Evolutionary conservation across 2,888 invertebrate genomes (phyloP).

Genomic region (Urechis unicinctus): DNA sequence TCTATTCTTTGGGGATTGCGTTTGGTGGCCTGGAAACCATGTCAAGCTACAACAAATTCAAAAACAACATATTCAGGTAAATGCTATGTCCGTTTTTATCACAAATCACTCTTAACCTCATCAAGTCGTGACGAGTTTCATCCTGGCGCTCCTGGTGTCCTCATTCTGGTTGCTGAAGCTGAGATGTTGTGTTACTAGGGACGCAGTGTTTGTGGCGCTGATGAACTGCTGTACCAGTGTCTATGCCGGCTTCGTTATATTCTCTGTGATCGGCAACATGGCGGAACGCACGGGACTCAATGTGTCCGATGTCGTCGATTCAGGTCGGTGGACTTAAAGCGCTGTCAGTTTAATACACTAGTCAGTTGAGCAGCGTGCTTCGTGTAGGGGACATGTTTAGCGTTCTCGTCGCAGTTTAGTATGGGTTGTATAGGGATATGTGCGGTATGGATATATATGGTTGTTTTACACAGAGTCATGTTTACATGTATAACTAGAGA

Average conservation of each 20-base stretch:
- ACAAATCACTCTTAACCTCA: not conserved
- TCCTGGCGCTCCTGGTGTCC: not conserved
- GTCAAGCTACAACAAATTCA: constrained; percentile 42
- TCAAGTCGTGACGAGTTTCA: too few relatives aligned
- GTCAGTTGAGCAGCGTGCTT: too few relatives aligned
- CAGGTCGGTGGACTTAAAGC: constrained; percentile 2
- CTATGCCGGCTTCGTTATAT: constrained; percentile 47
- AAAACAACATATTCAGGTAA: constrained; percentile 33
- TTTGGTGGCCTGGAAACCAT: constrained; percentile 42
- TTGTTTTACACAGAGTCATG: too few relatives aligned
- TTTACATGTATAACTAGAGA: too few relatives aligned
- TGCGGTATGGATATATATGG: too few relatives aligned
- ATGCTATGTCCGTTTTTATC: not conserved
- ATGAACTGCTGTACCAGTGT: constrained; percentile 46
- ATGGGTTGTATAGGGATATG: too few relatives aligned
- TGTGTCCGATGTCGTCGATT: constrained; percentile 32
- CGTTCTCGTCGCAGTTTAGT: too few relatives aligned
- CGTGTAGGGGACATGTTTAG: too few relatives aligned
- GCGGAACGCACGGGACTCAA: constrained; percentile 39
- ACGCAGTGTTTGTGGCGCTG: constrained; percentile 40
- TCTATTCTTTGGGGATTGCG: constrained; percentile 50
- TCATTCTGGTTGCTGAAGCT: not conserved
- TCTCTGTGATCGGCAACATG: constrained; percentile 58
- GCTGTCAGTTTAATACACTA: too few relatives aligned
- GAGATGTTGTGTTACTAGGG: constrained; percentile 24